phyloP scores from a whole-genome alignment of 2,797 vertebrate genomes.

The Simalia tracyae region DNA sequence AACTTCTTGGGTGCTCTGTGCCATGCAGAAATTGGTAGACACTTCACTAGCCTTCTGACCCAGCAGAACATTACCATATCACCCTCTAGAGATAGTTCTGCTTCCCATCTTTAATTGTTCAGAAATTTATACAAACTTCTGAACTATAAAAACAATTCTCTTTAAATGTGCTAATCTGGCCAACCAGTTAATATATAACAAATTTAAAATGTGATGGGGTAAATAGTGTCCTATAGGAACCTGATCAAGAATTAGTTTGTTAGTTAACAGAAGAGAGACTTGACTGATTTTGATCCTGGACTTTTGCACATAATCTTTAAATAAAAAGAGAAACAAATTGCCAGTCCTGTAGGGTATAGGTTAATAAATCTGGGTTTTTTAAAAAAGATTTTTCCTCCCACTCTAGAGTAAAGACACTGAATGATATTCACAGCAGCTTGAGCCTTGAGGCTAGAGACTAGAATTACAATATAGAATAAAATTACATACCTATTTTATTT shows the following conservation, averaged over 20 bases:
- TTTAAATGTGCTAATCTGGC: neutral
- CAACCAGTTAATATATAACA: neutral
- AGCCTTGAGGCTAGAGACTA: neutral
- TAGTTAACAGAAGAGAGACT: neutral
- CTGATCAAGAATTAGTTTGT: neutral
- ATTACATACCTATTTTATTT: neutral
- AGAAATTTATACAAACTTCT: neutral
- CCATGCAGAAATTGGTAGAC: neutral
- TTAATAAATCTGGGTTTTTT: neutral
- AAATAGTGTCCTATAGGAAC: neutral
- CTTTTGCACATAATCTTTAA: neutral
- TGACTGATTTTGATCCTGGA: neutral
- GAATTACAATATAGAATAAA: neutral
- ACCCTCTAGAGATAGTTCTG: neutral
- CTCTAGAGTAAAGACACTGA: neutral
- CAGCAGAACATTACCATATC: neutral
- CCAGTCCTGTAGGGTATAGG: neutral
- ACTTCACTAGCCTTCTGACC: neutral
- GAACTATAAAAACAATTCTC: neutral
- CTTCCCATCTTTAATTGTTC: neutral
- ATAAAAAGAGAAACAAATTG: neutral
- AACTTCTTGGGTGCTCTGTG: neutral
- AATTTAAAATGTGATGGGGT: neutral
- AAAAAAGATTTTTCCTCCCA: neutral
- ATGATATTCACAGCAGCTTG: neutral